phyloP scores from a whole-genome alignment of 2,113 vertebrate species.

The Numenius arquata region DNA sequence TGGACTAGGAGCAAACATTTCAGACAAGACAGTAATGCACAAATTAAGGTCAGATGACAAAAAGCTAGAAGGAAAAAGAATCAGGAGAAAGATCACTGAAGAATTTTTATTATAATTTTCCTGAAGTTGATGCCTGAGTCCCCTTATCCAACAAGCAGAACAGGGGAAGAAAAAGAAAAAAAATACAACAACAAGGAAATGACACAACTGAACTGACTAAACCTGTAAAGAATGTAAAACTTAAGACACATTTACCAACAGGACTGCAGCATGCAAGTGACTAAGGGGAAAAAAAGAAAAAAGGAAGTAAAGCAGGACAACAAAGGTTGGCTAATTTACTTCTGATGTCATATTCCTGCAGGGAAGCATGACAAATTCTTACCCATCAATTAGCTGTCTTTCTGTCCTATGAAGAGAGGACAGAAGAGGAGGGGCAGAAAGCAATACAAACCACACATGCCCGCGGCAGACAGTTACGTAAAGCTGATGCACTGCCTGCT shows the following conservation, averaged over 20 bases:
- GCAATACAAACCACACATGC: neutral
- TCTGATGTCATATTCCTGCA: constrained; percentile 22
- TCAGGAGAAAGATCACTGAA: neutral
- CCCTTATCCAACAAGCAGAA: neutral
- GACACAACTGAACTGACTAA: neutral
- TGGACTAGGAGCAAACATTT: neutral
- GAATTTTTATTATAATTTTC: neutral
- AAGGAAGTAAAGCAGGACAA: neutral
- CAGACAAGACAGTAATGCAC: neutral
- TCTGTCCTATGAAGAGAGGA: neutral
- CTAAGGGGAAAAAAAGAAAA: neutral
- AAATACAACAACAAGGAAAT: neutral
- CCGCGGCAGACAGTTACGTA: constrained; percentile 6
- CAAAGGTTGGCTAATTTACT: neutral
- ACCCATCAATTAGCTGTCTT: constrained; percentile 33
- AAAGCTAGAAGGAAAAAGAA: neutral
- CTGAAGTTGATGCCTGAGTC: neutral
- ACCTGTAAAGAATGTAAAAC: neutral
- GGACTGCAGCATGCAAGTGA: neutral
- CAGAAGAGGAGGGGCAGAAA: neutral
- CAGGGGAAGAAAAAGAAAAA: neutral
- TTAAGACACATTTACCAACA: neutral
- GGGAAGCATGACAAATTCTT: constrained; percentile 22
- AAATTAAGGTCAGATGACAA: neutral
- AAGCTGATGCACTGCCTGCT: neutral